These are phyloP conservation scores for Watersipora subatra DNA, from an alignment of 1,140 invertebrate genomes.

Conservation along the genomic window DNA sequence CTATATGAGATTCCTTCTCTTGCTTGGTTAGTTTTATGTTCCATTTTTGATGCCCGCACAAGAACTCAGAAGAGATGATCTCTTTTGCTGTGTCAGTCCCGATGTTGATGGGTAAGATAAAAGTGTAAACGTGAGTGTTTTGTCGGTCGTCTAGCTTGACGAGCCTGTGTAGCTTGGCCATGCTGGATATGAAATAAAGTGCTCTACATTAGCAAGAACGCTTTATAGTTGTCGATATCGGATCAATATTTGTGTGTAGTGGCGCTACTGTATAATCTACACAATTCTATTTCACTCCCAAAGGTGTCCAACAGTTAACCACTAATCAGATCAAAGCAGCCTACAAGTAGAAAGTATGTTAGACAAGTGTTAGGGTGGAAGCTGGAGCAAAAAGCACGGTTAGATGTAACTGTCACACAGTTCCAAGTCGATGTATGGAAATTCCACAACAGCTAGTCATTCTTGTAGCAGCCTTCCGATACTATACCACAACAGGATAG, in stretches of 20 bases:
- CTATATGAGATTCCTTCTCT: conserved; percentile 54
- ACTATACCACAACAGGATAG: too few species aligned
- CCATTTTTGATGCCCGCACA: conserved; percentile 72
- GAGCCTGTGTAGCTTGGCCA: conserved; percentile 71
- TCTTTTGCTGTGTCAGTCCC: conserved; percentile 23
- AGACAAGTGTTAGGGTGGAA: too few species aligned
- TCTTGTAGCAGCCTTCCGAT: too few species aligned
- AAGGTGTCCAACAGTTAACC: too few species aligned
- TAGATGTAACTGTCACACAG: too few species aligned
- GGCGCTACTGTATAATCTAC: not conserved
- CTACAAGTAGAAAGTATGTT: not conserved
- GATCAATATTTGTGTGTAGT: not conserved
- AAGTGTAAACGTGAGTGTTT: conserved; percentile 57
- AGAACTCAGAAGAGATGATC: conserved; percentile 54
- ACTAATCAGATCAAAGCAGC: too few species aligned
- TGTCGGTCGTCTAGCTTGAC: conserved; percentile 66
- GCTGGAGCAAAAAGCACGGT: too few species aligned
- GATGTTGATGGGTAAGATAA: conserved; percentile 25
- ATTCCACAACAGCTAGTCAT: too few species aligned
- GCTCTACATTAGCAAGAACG: not conserved
- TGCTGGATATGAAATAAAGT: conserved; percentile 25
- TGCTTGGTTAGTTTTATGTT: conserved; percentile 67
- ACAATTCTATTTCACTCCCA: not conserved
- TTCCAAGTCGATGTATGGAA: too few species aligned
- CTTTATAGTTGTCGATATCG: not conserved